Evolutionary conservation across 2,888 invertebrate species (phyloP).

Genomic region (Osmoderma eremita): DNA sequence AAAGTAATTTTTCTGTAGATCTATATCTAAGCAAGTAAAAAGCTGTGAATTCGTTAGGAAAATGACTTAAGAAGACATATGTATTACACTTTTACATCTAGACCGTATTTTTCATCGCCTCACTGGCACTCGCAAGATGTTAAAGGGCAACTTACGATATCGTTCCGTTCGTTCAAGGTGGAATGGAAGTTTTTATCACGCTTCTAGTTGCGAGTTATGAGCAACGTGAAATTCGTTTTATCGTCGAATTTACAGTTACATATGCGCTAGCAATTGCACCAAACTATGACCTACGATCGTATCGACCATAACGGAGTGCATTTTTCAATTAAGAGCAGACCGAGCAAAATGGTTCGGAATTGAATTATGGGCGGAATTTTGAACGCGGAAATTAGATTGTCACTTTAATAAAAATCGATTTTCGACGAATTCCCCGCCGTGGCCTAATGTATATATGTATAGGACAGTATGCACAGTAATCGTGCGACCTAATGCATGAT

Average conservation of each 20-base stretch:
- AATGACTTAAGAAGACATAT: no score
- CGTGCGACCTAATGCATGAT: no score
- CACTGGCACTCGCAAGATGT: no score
- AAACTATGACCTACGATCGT: constrained; percentile 10
- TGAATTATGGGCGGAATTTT: constrained; percentile 36
- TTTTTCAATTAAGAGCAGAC: constrained; percentile 36
- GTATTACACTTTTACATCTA: no score
- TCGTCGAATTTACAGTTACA: constrained; percentile 6
- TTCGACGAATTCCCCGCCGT: not conserved
- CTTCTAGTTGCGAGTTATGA: no score
- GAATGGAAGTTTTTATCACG: not conserved
- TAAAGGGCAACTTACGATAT: no score
- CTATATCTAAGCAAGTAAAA: no score
- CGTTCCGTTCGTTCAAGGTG: not conserved
- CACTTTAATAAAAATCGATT: constrained; percentile 32
- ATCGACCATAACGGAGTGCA: constrained; percentile 31
- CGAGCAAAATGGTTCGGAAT: constrained; percentile 39
- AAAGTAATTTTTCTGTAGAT: no score
- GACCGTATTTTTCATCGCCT: no score
- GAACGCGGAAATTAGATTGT: constrained; percentile 34
- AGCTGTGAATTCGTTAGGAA: no score
- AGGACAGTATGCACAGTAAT: no score
- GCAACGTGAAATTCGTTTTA: constrained; percentile 18
- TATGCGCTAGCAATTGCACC: constrained; percentile 25
- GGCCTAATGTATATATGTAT: no score